Evolutionary conservation across 2,113 vertebrate species (phyloP).

Genomic region (Damaliscus lunatus): DNA sequence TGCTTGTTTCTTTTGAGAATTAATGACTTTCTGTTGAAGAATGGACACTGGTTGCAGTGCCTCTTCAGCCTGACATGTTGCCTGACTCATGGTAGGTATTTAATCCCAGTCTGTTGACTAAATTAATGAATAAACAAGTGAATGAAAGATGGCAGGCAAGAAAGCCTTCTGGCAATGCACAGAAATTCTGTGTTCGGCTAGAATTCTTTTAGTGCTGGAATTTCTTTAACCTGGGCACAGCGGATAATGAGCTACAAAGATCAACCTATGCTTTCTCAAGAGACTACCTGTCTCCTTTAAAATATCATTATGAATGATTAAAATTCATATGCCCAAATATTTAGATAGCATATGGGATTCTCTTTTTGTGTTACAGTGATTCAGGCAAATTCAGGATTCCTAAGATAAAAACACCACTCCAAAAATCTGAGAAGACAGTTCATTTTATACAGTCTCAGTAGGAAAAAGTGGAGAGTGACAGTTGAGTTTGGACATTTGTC

Average conservation of each 20-base stretch:
- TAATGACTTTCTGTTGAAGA: background rate
- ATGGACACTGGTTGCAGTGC: background rate
- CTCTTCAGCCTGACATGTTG: background rate
- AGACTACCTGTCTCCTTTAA: background rate
- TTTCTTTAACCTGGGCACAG: background rate
- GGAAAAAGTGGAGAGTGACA: background rate
- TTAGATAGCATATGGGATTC: background rate
- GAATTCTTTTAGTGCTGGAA: background rate
- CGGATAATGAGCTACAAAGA: background rate
- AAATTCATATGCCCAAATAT: background rate
- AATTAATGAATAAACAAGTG: background rate
- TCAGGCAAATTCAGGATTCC: background rate
- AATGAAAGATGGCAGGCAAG: background rate
- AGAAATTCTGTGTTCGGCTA: background rate
- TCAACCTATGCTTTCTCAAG: background rate
- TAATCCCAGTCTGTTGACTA: background rate
- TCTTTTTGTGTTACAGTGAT: background rate
- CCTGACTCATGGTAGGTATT: background rate
- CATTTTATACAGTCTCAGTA: background rate
- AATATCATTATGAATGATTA: background rate
- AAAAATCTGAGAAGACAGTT: background rate
- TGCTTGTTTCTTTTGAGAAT: background rate
- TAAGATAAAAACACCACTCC: background rate
- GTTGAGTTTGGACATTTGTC: background rate
- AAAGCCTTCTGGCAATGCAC: background rate